phyloP scores from a whole-genome alignment of 2,797 vertebrate species.

The Allobates femoralis region DNA sequence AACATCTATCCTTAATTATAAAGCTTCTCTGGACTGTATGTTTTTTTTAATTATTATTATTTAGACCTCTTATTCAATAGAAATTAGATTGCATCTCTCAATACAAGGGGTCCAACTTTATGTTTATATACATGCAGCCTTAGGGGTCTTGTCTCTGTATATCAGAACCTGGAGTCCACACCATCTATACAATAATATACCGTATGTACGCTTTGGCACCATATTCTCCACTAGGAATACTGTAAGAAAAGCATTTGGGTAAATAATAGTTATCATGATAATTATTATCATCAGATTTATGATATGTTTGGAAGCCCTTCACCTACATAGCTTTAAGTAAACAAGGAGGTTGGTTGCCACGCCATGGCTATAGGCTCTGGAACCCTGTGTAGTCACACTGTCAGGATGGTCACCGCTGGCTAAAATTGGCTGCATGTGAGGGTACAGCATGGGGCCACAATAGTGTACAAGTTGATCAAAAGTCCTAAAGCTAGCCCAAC shows the following conservation, averaged over 20 bases:
- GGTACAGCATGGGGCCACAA: not conserved
- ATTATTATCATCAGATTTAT: no score
- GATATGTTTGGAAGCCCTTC: not conserved
- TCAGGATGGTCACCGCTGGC: no score
- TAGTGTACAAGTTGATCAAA: not conserved
- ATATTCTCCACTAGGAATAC: not conserved
- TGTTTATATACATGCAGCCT: not conserved
- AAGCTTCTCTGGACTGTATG: no score
- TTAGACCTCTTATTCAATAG: no score
- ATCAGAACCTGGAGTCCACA: not conserved
- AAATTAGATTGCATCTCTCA: no score
- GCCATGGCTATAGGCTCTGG: not conserved
- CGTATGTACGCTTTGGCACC: no score
- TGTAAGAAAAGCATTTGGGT: not conserved
- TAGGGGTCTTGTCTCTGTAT: no score
- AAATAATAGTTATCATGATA: no score
- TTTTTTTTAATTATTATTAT: no score
- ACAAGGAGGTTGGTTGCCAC: not conserved
- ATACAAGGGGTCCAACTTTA: not conserved
- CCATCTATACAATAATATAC: not conserved
- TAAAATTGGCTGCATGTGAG: not conserved
- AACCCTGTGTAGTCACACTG: no score
- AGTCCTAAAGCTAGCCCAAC: no score
- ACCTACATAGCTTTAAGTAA: not conserved
- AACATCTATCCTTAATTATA: no score